Evolutionary conservation across 2,888 invertebrate species (phyloP), one percentile per base, ranked within the genome.

Genomic region (Orgyia antiqua): DNA sequence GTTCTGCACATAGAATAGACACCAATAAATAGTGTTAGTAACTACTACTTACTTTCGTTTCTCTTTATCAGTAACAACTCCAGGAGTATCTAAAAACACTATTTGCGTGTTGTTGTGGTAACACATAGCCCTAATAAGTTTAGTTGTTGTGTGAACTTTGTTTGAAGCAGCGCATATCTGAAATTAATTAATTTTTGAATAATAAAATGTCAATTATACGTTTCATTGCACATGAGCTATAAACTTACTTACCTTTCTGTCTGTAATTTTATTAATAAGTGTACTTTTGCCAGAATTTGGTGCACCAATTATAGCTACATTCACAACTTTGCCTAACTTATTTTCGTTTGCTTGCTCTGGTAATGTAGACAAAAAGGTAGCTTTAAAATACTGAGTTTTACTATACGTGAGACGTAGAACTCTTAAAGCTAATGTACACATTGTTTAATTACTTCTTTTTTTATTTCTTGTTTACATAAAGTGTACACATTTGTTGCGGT

Each of bases 281-380:
- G 98, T 97, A 65, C 98, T 98, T 75, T 99, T 99, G 13, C 99
- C 99, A 28, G 92, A 93, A 88, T 99, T 99, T 2, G 99, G 98
- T 8, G 93, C 88, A 2, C 99, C 99, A 46, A 99, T 90, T 11
- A 99, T 91, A 4, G 97, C 95, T 13, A 96, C 91, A 74, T 90
- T 91, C 4, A 91, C 74, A n/a, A 90, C 65, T 77, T 76, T 84
- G 7, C 59, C 65, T 3, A 58, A 10, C 27, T 52, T 54, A 33
- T 56, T 68, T 34, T 58, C 52, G 28, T 36, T 52, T 10, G 50
- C 61, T 35, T 51, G 49, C 54, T 76, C 61, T n/a, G 73, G 65
- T 55, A 74, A 68, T 10, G 84, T 67, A 19, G 79, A 80, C 58
- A 63, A 79, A 36, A 55, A 69, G 19, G 56, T 42, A 20, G 54